Evolutionary conservation across 2,888 invertebrate genomes (phyloP).

Genomic region (Hydrotaea cyrtoneurina): DNA sequence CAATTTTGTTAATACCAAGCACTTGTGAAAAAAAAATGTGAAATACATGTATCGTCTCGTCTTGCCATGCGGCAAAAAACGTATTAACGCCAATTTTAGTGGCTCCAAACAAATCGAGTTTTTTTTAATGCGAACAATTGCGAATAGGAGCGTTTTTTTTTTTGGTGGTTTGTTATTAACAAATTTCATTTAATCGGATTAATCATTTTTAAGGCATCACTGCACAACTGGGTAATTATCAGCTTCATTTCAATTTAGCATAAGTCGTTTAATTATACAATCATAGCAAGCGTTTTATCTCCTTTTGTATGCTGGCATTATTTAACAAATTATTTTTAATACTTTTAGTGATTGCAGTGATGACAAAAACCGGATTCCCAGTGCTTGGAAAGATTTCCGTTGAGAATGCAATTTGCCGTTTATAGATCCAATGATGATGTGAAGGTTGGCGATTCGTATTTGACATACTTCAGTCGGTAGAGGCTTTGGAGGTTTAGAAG

Average conservation of each 20-base stretch:
- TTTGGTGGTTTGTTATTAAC: constrained; percentile 28
- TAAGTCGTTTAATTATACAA: constrained; percentile 35
- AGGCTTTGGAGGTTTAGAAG: no score
- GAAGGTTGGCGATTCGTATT: no score
- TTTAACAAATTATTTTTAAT: constrained; percentile 29
- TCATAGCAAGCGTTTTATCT: constrained; percentile 21
- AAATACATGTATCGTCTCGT: no score
- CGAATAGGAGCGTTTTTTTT: constrained; percentile 20
- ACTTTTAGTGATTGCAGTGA: neutral
- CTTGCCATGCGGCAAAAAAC: neutral
- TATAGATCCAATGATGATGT: no score
- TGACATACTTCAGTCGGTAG: no score
- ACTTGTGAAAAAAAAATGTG: no score
- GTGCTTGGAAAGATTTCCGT: neutral
- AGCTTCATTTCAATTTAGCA: constrained; percentile 54
- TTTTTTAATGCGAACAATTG: neutral
- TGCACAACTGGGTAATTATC: constrained; percentile 65
- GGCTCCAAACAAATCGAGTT: constrained; percentile 13
- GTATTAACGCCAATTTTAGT: constrained; percentile 27
- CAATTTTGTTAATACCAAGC: constrained; percentile 54
- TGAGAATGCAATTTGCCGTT: no score
- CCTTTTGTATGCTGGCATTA: constrained; percentile 42
- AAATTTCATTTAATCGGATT: constrained; percentile 59
- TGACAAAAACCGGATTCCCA: neutral
- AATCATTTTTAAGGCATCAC: constrained; percentile 63